phyloP scores from a whole-genome alignment of 2,888 invertebrate species.

The Leucozona laternaria region DNA sequence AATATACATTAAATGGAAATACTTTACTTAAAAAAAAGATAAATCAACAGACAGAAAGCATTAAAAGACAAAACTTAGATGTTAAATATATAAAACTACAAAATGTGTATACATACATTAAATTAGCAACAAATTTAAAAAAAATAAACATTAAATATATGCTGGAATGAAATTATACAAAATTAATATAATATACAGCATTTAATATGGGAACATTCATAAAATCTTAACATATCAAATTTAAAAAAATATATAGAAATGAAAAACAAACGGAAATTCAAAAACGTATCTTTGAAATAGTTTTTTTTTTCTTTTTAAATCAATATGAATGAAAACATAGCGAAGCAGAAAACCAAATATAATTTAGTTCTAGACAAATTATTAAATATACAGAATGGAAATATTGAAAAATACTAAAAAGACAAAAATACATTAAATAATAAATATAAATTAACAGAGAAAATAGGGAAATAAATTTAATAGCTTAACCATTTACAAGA shows the following conservation, averaged over 20 bases:
- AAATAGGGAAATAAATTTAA: slow-evolving; percentile 65
- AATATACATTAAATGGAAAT: slow-evolving; percentile 39
- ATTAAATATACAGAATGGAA: slow-evolving; percentile 60
- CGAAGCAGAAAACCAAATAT: slow-evolving; percentile 74
- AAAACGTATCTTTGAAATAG: slow-evolving; percentile 59
- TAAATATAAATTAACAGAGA: slow-evolving; percentile 39
- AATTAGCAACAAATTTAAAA: slow-evolving; percentile 45
- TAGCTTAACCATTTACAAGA: slow-evolving; percentile 61
- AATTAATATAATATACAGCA: slow-evolving; percentile 57
- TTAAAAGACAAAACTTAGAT: slow-evolving; percentile 74
- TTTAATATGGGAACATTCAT: slow-evolving; percentile 72
- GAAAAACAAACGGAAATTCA: slow-evolving; percentile 73
- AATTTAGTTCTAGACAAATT: slow-evolving; percentile 70
- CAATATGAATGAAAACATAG: slow-evolving; percentile 53
- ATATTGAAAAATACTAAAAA: slow-evolving; percentile 74
- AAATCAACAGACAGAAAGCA: slow-evolving; percentile 60
- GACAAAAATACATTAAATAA: slow-evolving; percentile 68
- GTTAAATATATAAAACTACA: slow-evolving; percentile 22
- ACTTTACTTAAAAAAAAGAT: slow-evolving; percentile 32
- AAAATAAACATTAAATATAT: slow-evolving; percentile 42
- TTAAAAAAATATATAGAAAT: slow-evolving; percentile 62
- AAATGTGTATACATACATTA: slow-evolving; percentile 57
- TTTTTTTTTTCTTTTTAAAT: slow-evolving; percentile 52
- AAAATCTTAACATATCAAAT: slow-evolving; percentile 76
- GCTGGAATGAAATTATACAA: slow-evolving; percentile 50